Conservation (phyloP, 2,113 vertebrate genomes). For the Aleadryas rufinucha region DNA sequence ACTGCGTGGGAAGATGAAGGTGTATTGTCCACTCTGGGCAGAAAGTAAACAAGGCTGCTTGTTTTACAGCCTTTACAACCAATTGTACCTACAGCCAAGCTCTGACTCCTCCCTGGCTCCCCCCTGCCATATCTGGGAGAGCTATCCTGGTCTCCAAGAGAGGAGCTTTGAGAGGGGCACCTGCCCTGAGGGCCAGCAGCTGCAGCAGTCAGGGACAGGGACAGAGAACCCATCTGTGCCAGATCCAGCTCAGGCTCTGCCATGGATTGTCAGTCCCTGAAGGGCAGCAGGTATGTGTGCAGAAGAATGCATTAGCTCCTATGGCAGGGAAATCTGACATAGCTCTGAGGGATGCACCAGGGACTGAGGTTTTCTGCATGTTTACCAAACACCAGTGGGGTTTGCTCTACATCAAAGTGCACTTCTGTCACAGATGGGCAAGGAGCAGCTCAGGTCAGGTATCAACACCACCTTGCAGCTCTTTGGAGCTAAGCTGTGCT, state of each 20-base stretch:
- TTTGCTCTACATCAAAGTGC: background rate
- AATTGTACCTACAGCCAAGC: background rate
- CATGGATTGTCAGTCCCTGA: background rate
- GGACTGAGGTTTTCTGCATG: background rate
- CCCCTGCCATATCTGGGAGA: background rate
- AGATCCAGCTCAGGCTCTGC: background rate
- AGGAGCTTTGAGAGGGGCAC: rapidly evolving
- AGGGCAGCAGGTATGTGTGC: background rate
- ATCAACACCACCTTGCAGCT: background rate
- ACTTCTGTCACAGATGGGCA: background rate
- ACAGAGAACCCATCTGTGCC: background rate
- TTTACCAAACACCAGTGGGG: background rate
- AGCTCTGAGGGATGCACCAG: background rate
- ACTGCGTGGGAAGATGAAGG: background rate
- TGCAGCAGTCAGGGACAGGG: background rate
- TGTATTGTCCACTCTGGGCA: background rate
- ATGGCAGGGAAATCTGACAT: background rate
- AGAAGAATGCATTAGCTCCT: background rate
- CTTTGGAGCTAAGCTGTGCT: background rate
- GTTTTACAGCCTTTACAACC: background rate
- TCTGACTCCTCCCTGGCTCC: background rate
- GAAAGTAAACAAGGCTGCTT: background rate
- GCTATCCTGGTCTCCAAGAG: background rate
- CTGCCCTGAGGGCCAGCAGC: background rate
- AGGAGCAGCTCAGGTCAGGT: background rate